phyloP scores from a whole-genome alignment of 2,888 invertebrate genomes.

The Eilema griseolum region DNA sequence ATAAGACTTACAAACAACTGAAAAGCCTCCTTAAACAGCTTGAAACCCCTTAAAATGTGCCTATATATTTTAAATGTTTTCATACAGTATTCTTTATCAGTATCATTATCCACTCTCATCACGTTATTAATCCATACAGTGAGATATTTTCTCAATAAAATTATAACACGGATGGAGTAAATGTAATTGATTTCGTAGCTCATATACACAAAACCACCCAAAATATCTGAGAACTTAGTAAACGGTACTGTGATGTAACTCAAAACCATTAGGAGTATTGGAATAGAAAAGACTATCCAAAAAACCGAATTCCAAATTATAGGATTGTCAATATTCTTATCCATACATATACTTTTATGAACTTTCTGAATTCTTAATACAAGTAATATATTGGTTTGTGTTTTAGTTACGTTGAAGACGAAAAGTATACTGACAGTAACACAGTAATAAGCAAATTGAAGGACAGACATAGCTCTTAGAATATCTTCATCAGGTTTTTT shows the following conservation, averaged over 20 bases:
- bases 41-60: not conserved
- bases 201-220: not conserved
- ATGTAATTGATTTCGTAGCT: not conserved
- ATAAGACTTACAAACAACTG: no score
- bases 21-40: not conserved
- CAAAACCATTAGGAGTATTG: not conserved
- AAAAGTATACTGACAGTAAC: not conserved
- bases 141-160: conserved; percentile 2
- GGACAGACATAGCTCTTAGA: not conserved
- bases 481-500: not conserved
- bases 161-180: conserved; percentile 9
- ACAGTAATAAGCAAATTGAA: not conserved
- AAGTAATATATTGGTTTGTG: not conserved
- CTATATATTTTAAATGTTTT: not conserved
- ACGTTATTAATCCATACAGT: not conserved
- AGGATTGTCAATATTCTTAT: not conserved
- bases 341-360: not conserved
- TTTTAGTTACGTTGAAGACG: not conserved
- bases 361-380: conserved; percentile 10
- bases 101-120: not conserved
- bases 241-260: not conserved
- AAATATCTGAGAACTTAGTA: not conserved
- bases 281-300: not conserved
- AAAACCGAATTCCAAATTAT: not conserved
- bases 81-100: not conserved